These are phyloP conservation scores for Artemia sinica DNA, from an alignment of 2,888 invertebrate genomes.

Conservation along the genomic window DNA sequence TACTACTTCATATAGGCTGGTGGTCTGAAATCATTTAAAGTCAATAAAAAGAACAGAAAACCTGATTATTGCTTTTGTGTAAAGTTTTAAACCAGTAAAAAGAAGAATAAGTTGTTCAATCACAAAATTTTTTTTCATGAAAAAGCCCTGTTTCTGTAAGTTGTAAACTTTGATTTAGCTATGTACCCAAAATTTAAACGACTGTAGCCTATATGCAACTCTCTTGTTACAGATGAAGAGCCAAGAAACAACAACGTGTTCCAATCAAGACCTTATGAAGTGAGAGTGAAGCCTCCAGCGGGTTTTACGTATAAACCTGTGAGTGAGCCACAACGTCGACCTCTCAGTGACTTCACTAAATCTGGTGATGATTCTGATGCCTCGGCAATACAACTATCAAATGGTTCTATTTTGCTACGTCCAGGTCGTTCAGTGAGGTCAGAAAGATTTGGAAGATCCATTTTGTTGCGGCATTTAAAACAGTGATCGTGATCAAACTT, in stretches of 20 bases:
- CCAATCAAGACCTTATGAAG: slow-evolving; percentile 20
- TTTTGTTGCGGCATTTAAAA: background rate
- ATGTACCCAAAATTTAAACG: no score
- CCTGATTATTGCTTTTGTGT: no score
- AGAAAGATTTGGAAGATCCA: background rate
- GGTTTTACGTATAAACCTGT: slow-evolving; percentile 15
- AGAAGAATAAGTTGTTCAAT: no score
- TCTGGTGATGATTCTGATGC: background rate
- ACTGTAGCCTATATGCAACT: no score
- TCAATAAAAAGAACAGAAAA: no score
- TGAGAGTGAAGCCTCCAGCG: slow-evolving; percentile 20
- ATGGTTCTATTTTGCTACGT: background rate
- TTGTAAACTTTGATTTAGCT: no score
- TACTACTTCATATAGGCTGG: no score
- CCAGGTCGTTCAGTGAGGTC: background rate
- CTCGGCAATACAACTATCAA: slow-evolving; percentile 1
- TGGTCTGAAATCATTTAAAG: no score
- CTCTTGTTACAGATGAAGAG: slow-evolving; percentile 9
- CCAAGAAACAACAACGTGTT: slow-evolving; percentile 16
- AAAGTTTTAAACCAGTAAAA: no score
- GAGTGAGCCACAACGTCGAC: background rate
- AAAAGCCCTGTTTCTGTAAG: no score
- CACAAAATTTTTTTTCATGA: no score
- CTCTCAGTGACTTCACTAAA: background rate
- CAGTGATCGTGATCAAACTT: background rate